A percentile compares a stretch with the other conserved stretches of the same genome.
These are phyloP conservation scores for Mimumesa dahlbomi DNA, from an alignment of 2,888 invertebrate genomes.

Conservation along the genomic window DNA sequence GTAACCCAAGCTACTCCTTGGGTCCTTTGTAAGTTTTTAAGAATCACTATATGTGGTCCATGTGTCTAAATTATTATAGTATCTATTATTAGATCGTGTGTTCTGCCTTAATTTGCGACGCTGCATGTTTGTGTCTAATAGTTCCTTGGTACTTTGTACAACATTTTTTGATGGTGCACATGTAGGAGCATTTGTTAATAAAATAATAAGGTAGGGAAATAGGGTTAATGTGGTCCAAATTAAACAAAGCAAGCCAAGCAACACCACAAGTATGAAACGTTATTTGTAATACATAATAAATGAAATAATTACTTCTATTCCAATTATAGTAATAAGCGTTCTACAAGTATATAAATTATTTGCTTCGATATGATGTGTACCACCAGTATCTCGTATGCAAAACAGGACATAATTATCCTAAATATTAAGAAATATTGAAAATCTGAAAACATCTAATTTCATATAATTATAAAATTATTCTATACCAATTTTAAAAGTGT, in stretches of 20 bases:
- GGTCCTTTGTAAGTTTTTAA: slow-evolving; percentile 63
- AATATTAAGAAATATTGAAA: slow-evolving; percentile 1
- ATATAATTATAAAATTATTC: slow-evolving; percentile 2
- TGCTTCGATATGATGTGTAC: slow-evolving; percentile 52
- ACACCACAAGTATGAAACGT: slow-evolving; percentile 68
- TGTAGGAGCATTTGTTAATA: slow-evolving; percentile 73
- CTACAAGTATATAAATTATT: slow-evolving; percentile 59
- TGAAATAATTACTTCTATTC: slow-evolving; percentile 47
- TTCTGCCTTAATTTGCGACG: slow-evolving; percentile 53
- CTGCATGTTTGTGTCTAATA: slow-evolving; percentile 48
- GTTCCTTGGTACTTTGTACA: slow-evolving; percentile 48
- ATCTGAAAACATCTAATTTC: slow-evolving; percentile 11
- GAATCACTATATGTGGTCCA: slow-evolving; percentile 56
- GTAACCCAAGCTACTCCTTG: slow-evolving; percentile 77
- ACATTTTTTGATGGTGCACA: slow-evolving; percentile 67
- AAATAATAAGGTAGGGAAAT: slow-evolving; percentile 76
- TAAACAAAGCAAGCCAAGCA: slow-evolving; percentile 76
- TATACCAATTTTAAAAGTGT: neutral
- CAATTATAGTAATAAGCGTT: slow-evolving; percentile 64
- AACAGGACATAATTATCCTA: slow-evolving; percentile 2
- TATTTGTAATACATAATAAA: slow-evolving; percentile 54
- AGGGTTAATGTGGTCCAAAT: slow-evolving; percentile 80
- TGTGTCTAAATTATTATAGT: slow-evolving; percentile 41
- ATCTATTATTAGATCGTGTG: slow-evolving; percentile 38
- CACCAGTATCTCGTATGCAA: slow-evolving; percentile 20